These are phyloP conservation scores for Paelopatides confundens DNA, from an alignment of 53 echinoderm and acorn worm genomes.

Conservation along the genomic window DNA sequence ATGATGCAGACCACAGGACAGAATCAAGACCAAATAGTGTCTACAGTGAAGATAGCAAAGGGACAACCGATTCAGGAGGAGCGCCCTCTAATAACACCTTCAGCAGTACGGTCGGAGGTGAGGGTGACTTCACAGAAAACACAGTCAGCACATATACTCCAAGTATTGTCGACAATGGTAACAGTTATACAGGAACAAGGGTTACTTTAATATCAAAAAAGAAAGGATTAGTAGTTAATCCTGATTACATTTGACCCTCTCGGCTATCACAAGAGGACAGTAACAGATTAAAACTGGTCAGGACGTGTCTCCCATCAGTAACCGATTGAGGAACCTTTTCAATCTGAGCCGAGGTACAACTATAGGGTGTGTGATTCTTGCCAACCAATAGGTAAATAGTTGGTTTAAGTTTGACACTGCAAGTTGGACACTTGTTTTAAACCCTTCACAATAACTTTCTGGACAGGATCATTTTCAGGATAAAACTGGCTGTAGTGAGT, in stretches of 20 bases:
- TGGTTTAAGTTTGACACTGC: no score
- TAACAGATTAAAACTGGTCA: no score
- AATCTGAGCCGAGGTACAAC: no score
- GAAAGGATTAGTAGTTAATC: constrained; percentile 90
- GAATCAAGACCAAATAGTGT: constrained; percentile 83
- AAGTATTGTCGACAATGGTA: constrained; percentile 46
- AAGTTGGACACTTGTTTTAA: no score
- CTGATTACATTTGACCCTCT: constrained; percentile 87
- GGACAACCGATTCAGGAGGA: constrained; percentile 64
- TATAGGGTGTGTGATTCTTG: no score
- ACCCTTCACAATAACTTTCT: no score
- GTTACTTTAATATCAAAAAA: constrained; percentile 58
- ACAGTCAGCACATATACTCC: constrained; percentile 37
- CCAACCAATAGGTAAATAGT: no score
- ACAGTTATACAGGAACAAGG: constrained; percentile 37
- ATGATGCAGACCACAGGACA: constrained; percentile 71
- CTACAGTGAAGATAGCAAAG: constrained; percentile 94
- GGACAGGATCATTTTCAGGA: no score
- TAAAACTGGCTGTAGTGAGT: no score
- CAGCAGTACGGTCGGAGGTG: not conserved
- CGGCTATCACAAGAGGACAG: no score
- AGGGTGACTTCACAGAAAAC: constrained; percentile 53
- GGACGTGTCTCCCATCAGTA: no score
- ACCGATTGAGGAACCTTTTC: no score
- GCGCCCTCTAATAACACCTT: constrained; percentile 51